phyloP scores from a whole-genome alignment of 2,797 vertebrate genomes.

The Emys orbicularis region DNA sequence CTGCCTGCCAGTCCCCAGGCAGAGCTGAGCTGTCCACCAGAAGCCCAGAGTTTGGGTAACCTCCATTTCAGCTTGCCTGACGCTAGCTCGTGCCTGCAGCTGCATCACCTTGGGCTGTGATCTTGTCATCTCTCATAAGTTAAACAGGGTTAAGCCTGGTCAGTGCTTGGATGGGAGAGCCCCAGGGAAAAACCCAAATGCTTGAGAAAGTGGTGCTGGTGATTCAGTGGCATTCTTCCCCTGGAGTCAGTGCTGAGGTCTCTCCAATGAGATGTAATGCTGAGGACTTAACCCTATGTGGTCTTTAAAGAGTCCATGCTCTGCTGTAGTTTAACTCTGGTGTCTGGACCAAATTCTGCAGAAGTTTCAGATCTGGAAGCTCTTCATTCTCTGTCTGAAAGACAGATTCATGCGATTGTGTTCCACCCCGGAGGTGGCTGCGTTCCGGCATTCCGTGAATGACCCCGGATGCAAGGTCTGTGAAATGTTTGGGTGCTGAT shows the following conservation, averaged over 20 bases:
- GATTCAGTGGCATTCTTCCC: background rate
- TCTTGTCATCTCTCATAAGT: conserved; percentile 14
- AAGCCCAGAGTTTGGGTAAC: background rate
- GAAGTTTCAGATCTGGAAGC: background rate
- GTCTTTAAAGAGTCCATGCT: background rate
- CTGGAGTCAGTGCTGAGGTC: background rate
- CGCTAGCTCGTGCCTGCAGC: background rate
- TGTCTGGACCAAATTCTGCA: background rate
- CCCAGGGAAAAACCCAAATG: background rate
- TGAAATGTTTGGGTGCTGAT: background rate
- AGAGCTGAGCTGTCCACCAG: background rate
- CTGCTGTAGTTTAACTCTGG: background rate
- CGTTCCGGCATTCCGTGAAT: background rate
- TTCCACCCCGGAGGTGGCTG: background rate
- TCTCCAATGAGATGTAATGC: background rate
- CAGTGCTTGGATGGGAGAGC: background rate
- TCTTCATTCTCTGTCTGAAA: background rate
- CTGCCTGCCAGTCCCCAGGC: background rate
- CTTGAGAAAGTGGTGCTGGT: background rate
- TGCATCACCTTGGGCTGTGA: background rate
- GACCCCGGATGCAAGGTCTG: background rate
- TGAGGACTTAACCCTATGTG: background rate
- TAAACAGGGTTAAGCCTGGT: background rate
- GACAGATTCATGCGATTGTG: background rate
- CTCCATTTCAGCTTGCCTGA: conserved; percentile 5